A percentile compares a stretch with the other conserved stretches of the same genome.
phyloP scores from a whole-genome alignment of 2,888 invertebrate species.

The Orthosia incerta region DNA sequence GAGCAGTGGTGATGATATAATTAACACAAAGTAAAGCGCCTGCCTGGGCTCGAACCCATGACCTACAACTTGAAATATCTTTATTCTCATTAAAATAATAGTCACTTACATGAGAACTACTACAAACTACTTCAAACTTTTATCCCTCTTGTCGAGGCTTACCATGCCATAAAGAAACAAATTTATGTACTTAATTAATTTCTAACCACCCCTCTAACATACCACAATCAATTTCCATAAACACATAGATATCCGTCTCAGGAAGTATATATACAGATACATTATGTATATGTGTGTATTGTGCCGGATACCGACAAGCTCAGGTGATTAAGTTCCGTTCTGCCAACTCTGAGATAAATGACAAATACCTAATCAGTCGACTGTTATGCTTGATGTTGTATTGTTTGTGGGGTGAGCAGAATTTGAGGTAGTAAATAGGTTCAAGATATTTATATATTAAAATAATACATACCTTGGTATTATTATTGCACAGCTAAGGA shows the following conservation, averaged over 20 bases:
- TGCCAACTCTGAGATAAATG: constrained; percentile 57
- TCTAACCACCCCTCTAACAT: background rate
- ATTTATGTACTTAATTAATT: constrained; percentile 1
- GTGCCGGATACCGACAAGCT: constrained; percentile 57
- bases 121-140: no score
- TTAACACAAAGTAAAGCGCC: no score
- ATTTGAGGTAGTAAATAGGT: background rate
- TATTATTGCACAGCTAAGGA: no score
- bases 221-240: constrained; percentile 47
- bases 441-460: background rate
- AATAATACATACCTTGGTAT: background rate
- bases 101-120: no score
- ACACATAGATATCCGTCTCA: constrained; percentile 49
- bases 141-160: no score
- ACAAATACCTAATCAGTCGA: constrained; percentile 58
- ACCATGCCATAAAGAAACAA: background rate
- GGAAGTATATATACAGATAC: constrained; percentile 19
- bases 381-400: constrained; percentile 22
- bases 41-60: no score
- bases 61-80: no score
- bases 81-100: no score
- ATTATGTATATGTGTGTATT: constrained; percentile 36
- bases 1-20: no score
- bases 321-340: constrained; percentile 64
- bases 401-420: constrained; percentile 16